Percentiles rank a stretch among this genome's conserved stretches.
Evolutionary conservation across 2,797 vertebrate species (phyloP).

Genomic region (Periophthalmus magnuspinnatus): DNA sequence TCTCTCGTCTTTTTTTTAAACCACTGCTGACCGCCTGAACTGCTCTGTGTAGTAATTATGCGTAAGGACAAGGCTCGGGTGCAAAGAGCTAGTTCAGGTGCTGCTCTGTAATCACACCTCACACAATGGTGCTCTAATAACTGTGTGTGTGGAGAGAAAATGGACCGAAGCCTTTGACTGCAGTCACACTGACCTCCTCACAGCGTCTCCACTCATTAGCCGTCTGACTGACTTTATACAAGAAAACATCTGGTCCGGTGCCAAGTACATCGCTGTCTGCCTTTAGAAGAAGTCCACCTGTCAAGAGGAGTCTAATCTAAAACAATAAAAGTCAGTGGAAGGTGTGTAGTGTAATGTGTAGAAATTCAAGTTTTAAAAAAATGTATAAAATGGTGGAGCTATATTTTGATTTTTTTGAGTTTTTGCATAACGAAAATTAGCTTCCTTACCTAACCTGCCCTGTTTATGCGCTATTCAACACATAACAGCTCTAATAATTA

Average conservation of each 20-base stretch:
- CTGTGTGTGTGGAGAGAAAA: slow-evolving; percentile 50
- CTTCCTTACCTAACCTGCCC: no score
- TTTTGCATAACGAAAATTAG: no score
- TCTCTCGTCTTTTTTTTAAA: neutral
- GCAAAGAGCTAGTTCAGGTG: slow-evolving; percentile 48
- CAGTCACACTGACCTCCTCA: slow-evolving; percentile 51
- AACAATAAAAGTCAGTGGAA: no score
- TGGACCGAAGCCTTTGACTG: slow-evolving; percentile 44
- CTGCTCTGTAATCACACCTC: slow-evolving; percentile 60
- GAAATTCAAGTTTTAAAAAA: neutral
- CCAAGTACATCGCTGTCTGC: slow-evolving; percentile 17
- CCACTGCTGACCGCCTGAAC: neutral
- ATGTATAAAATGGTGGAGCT: neutral
- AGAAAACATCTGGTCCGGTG: slow-evolving; percentile 62
- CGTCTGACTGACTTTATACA: slow-evolving; percentile 63
- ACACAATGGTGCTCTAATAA: slow-evolving; percentile 45
- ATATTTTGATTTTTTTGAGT: neutral
- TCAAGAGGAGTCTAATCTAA: neutral
- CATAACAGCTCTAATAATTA: no score
- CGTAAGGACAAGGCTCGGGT: slow-evolving; percentile 45
- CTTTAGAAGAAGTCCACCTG: neutral
- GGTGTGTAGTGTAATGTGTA: no score
- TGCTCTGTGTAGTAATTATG: slow-evolving; percentile 30
- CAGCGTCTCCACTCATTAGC: slow-evolving; percentile 51
- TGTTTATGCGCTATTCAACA: no score